phyloP scores from a whole-genome alignment of 2,113 vertebrate species.

The Lepidothrix coronata region DNA sequence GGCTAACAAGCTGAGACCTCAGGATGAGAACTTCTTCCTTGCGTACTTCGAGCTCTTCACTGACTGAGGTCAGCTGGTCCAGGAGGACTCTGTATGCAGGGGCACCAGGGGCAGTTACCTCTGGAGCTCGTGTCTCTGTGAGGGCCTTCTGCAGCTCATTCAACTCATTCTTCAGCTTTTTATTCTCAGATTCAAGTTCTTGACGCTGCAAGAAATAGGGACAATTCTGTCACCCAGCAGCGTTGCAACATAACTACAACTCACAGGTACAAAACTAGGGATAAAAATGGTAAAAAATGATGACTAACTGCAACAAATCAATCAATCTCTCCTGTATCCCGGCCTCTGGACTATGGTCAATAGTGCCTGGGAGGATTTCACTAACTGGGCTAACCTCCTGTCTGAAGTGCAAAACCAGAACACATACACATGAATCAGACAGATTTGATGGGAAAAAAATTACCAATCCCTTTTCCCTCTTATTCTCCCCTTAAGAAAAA shows the following conservation, averaged over 20 bases:
- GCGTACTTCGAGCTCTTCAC: conserved; percentile 94
- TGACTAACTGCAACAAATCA: neutral
- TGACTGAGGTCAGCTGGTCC: conserved; percentile 91
- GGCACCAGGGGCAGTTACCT: conserved; percentile 83
- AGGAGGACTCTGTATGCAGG: conserved; percentile 92
- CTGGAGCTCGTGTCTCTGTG: conserved; percentile 77
- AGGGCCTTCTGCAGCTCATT: conserved; percentile 89
- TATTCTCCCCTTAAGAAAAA: neutral
- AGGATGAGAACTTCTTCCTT: conserved; percentile 98
- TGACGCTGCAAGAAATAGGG: conserved; percentile 81
- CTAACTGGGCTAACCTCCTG: neutral
- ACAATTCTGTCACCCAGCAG: neutral
- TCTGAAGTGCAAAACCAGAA: neutral
- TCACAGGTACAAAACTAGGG: neutral
- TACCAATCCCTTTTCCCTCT: neutral
- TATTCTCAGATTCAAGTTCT: conserved; percentile 97
- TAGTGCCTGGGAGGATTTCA: neutral
- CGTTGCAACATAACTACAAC: neutral
- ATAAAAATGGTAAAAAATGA: neutral
- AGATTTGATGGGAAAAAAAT: neutral
- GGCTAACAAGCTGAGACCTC: conserved; percentile 95
- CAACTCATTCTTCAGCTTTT: conserved; percentile 93
- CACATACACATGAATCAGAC: neutral
- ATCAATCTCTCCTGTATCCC: neutral
- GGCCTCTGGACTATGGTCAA: neutral